Percentiles rank a stretch among this genome's conserved stretches.
Conservation (phyloP, 2,797 vertebrate genomes). For the Oreochromis mossambicus region DNA sequence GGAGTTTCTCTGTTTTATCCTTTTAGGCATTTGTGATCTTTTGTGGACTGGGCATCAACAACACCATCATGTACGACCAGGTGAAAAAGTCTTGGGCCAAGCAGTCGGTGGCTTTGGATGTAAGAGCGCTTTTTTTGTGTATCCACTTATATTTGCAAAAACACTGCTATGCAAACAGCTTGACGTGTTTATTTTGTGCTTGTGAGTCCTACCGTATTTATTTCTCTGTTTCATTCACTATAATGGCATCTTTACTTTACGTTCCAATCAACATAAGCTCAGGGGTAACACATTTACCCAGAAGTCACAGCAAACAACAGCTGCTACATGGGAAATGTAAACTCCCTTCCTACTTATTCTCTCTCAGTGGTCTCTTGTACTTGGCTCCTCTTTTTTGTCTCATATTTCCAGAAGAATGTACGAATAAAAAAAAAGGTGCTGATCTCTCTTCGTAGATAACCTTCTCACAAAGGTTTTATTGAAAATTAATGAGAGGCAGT, state of each 20-base stretch:
- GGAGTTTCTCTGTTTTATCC: neutral
- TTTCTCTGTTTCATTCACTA: neutral
- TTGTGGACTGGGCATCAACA: conserved; percentile 98
- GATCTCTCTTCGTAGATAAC: conserved; percentile 57
- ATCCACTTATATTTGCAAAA: neutral
- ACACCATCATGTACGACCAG: conserved; percentile 99
- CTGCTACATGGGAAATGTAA: conserved; percentile 18
- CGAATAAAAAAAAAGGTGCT: conserved; percentile 49
- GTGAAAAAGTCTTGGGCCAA: conserved; percentile 99
- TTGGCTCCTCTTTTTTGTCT: conserved; percentile 28
- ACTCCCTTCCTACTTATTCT: conserved; percentile 4
- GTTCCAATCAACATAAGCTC: conserved; percentile 5
- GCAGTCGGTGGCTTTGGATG: conserved; percentile 97
- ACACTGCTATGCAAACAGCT: neutral
- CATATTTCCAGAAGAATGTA: conserved; percentile 47
- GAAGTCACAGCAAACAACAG: conserved; percentile 14
- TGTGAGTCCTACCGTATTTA: neutral
- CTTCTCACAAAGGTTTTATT: conserved; percentile 64
- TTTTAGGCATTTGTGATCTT: conserved; percentile 97
- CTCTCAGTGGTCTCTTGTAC: conserved; percentile 28
- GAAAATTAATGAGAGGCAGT: conserved; percentile 62
- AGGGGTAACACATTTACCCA: conserved; percentile 21
- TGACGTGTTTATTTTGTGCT: neutral
- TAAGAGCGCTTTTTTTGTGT: conserved; percentile 69
- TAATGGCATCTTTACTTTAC: conserved; percentile 3